These are phyloP conservation scores for Salvelinus alpinus DNA, from an alignment of 2,113 vertebrate genomes.

Conservation along the genomic window DNA sequence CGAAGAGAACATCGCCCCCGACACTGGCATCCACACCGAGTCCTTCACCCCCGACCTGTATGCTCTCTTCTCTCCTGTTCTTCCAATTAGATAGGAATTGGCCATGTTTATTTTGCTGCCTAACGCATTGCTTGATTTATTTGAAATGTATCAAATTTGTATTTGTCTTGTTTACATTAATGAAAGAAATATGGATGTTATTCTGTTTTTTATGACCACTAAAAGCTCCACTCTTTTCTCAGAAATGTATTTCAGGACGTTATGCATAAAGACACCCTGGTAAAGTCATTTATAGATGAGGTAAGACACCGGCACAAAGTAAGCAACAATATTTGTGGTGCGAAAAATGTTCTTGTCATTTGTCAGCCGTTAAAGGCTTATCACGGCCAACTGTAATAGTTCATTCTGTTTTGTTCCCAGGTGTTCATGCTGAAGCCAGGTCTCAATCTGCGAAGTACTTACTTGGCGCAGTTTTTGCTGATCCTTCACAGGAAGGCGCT, in stretches of 20 bases:
- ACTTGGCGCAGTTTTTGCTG: constrained; percentile 93
- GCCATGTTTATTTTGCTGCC: neutral
- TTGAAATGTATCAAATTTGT: no score
- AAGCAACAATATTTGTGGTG: neutral
- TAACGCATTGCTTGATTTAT: no score
- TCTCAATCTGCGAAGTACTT: constrained; percentile 87
- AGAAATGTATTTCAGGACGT: constrained; percentile 98
- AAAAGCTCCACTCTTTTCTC: constrained; percentile 28
- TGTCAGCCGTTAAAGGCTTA: no score
- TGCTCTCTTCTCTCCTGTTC: constrained; percentile 36
- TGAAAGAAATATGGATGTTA: neutral
- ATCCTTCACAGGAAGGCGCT: constrained; percentile 96
- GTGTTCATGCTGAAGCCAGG: constrained; percentile 94
- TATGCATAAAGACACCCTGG: constrained; percentile 88
- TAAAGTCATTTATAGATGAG: constrained; percentile 94
- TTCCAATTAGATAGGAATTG: neutral
- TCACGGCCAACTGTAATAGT: no score
- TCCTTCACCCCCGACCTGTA: constrained; percentile 94
- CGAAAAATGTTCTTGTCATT: neutral
- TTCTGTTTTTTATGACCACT: neutral
- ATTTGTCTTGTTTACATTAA: no score
- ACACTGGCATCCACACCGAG: constrained; percentile 87
- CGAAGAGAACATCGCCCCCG: constrained; percentile 89
- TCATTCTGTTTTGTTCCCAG: constrained; percentile 61
- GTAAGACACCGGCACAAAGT: constrained; percentile 64